Base-by-base conservation (phyloP, 2,888 invertebrate genomes). In the Camptogramma bilineatum region DNA sequence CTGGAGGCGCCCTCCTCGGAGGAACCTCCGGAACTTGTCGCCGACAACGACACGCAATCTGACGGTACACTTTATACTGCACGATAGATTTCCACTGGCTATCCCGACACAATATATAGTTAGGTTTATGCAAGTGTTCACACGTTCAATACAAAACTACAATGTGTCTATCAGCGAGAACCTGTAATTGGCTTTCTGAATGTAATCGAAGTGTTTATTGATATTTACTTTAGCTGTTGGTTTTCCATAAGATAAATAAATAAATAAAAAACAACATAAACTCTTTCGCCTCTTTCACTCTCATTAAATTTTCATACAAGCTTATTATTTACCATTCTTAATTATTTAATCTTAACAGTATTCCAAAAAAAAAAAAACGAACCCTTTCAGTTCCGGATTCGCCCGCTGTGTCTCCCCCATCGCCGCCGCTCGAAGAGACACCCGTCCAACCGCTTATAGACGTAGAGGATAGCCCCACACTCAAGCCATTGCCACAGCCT, bases 1-100 rank as follows among this genome's bases (percentile, higher is more conserved):
- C 69, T 83, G 52, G 88, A 87, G 58, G 86, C 81, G 51, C 84
- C 84, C 31, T 91, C 91, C 0, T 91, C 91, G 0, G 92, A 91
- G 73, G 88, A 90, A 44, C 83, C 77, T 9, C 76, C 77, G 4
- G 86, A 85, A 62, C 79, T 76, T 34, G 79, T 81, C 56, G 85
- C 84, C 16, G 87, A 90, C 68, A 80, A 82, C 58, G 58, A 78
- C 53, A 58, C 65, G 0, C 55, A 64, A 1, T 68, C 71, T 44
- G 70, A 50, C 62, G 76, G 80, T 76, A 65, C 50, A 17, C 50
- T 16, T 28, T 3, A 46, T 17, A 18, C 46, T 13, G 13, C 9
- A 13, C 2, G 2, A 39, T 2, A n/a, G n/a, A n/a, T n/a, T n/a
- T n/a, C n/a, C n/a, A n/a, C n/a, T n/a, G n/a, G n/a, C n/a, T n/a